Base-by-base conservation (phyloP, 1,140 invertebrate genomes). In the Papilio polytes region DNA sequence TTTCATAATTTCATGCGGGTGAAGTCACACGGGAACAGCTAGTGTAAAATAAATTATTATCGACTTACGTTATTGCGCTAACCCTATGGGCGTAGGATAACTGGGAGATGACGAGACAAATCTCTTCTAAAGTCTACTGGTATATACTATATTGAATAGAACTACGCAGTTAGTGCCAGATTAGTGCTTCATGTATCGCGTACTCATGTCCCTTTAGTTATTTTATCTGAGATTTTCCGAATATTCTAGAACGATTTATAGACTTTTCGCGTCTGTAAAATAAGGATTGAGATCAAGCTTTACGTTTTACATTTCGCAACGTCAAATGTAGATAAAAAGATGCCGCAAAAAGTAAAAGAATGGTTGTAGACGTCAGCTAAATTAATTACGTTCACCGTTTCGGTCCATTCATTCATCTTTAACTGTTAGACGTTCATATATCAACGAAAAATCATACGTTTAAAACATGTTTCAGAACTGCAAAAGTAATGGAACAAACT, bases 321-420 rank as follows among this genome's bases (percentile, higher is more conserved):
- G 59, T 63, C 59, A 63, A 63, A 6, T 63, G 59, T 63, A 10
- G 59, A 63, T 26, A 63, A 63, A 63, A 63, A 0, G 59, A 13
- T 63, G 59, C 59, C 1, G 22, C 2, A 63, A 26, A 63, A 63
- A 26, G 22, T 15, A 63, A 63, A 63, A 10, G 22, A 63, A 63
- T 63, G 59, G 10, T 63, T 26, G 59, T 22, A 63, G 12, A 22
- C 59, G 59, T 63, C 59, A 63, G 22, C 59, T 63, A 63, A 63
- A 63, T 63, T 26, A 63, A 63, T 63, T 63, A 63, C 22, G 59
- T 26, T 56, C 18, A 20, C 7, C 7, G 53, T 26, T 63, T 31
- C 4, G 20, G 9, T 26, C 26, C 9, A 63, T 26, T 63, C 46
- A 36, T 36, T 48, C 46, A 48, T 48, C 59, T 59, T 59, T 59